These are phyloP conservation scores for Euborellia annulipes DNA, from an alignment of 1,140 invertebrate genomes.

Conservation along the genomic window DNA sequence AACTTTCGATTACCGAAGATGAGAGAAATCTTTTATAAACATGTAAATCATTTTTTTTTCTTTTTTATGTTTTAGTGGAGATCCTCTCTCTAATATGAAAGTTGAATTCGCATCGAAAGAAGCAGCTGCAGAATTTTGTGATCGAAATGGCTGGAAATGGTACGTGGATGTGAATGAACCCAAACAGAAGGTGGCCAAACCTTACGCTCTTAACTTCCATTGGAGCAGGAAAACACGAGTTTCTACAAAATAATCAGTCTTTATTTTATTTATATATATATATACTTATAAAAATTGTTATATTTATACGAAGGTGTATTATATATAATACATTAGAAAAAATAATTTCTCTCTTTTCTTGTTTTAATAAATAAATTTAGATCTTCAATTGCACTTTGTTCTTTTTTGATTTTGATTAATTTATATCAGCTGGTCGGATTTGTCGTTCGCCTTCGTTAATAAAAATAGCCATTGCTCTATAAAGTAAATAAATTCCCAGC, in stretches of 20 bases:
- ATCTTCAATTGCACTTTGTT: too few species aligned
- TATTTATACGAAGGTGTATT: neutral
- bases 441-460: conserved; percentile 74
- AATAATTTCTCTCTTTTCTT: too few species aligned
- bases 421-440: conserved; percentile 46
- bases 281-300: neutral
- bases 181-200: conserved; percentile 63
- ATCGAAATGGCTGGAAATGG: conserved; percentile 90
- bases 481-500: conserved; percentile 67
- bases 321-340: too few species aligned
- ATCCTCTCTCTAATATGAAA: conserved; percentile 86
- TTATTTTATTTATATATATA: conserved; percentile 8
- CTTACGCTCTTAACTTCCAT: conserved; percentile 85
- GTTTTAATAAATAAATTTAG: too few species aligned
- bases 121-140: conserved; percentile 82
- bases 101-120: conserved; percentile 65
- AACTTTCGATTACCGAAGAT: too few species aligned
- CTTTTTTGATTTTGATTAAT: neutral
- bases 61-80: conserved; percentile 63
- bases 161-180: conserved; percentile 55
- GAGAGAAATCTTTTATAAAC: neutral
- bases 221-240: conserved; percentile 92
- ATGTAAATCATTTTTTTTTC: conserved; percentile 16
- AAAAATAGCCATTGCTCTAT: conserved; percentile 71
- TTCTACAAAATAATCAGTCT: conserved; percentile 92